These are phyloP conservation scores for Drusus annulatus DNA, from an alignment of 1,140 invertebrate genomes.

Conservation along the genomic window DNA sequence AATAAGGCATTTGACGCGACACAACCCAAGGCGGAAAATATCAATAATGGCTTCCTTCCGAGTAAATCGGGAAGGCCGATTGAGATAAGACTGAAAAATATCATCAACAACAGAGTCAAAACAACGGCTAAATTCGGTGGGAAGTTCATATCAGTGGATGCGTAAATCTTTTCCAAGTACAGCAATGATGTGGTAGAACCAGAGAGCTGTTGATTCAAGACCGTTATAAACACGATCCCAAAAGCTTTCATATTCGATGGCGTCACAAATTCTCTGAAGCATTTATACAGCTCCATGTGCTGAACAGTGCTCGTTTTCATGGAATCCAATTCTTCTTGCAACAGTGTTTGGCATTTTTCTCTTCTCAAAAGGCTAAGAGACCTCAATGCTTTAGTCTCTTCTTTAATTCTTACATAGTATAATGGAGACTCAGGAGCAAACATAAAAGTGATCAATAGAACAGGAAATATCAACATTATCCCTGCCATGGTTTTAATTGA, in stretches of 20 bases:
- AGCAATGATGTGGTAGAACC: slow-evolving; percentile 22
- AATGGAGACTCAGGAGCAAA: slow-evolving; percentile 49
- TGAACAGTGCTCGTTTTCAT: slow-evolving; percentile 27
- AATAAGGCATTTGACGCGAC: slow-evolving; percentile 25
- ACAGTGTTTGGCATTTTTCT: neutral
- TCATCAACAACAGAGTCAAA: slow-evolving; percentile 11
- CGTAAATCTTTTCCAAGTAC: slow-evolving; percentile 39
- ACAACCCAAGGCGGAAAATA: slow-evolving; percentile 43
- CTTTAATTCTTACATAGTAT: slow-evolving; percentile 30
- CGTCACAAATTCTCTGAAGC: slow-evolving; percentile 37
- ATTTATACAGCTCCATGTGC: slow-evolving; percentile 20
- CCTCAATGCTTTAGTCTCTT: slow-evolving; percentile 23
- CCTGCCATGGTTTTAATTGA: slow-evolving; percentile 32
- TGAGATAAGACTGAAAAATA: slow-evolving; percentile 13
- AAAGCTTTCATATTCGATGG: slow-evolving; percentile 41
- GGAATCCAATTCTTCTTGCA: slow-evolving; percentile 41
- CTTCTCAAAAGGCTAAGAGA: slow-evolving; percentile 42
- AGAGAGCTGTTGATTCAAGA: slow-evolving; percentile 24
- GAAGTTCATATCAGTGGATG: slow-evolving; percentile 29
- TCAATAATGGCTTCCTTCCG: slow-evolving; percentile 44
- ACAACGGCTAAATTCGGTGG: slow-evolving; percentile 35
- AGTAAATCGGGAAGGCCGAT: slow-evolving; percentile 23
- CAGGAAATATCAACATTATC: slow-evolving; percentile 44
- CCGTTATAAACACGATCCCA: slow-evolving; percentile 35
- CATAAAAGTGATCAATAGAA: slow-evolving; percentile 31